Evolutionary conservation across 1,140 invertebrate species (phyloP), one percentile per base, ranked within the genome.

Genomic region (Drosophila truncata): DNA sequence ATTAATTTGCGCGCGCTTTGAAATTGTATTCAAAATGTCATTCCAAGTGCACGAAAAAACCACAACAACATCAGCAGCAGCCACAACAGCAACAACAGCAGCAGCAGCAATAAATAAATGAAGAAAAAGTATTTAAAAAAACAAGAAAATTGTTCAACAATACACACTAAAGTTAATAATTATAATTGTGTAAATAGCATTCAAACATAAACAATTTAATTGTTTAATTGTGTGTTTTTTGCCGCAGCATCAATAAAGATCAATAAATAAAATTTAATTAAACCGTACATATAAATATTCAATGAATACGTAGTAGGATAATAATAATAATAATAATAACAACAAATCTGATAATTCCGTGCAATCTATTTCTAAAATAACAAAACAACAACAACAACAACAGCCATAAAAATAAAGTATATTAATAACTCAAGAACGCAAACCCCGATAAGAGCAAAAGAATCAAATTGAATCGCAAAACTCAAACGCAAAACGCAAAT

Each of bases 311-410:
- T 86, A 87, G 82, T 85, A 86, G 77, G 75, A 63, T 69, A 83
- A 82, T 90, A 90, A 76, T 61, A 60, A 31, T 44, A 61, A 46
- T 23, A 66, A 69, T 18, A 81, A 80, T 46, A 72, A 52, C 8
- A 72, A 49, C 10, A 27, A 78, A 83, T 82, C 76, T 71, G 69
- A 71, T 78, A 87, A 88, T 64, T 80, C 82, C 86, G 85, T 90
- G 85, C 85, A 90, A 90, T 90, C 85, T 90, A 90, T 90, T 90
- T 90, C 81, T 90, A 90, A 90, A 90, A 90, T 90, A 88, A 75
- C 57, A 85, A 50, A 49, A 50, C 59, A 80, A 39, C 70, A 37
- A 73, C 41, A 35, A 54, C 54, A 73, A 23, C 57, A 73, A 52
- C 49, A 78, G 66, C 75, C 76, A 79, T 79, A 80, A 62, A 70